Evolutionary conservation across 2,113 vertebrate genomes (phyloP), one percentile per base, ranked within the genome.

Genomic region (Cnemophilus loriae): DNA sequence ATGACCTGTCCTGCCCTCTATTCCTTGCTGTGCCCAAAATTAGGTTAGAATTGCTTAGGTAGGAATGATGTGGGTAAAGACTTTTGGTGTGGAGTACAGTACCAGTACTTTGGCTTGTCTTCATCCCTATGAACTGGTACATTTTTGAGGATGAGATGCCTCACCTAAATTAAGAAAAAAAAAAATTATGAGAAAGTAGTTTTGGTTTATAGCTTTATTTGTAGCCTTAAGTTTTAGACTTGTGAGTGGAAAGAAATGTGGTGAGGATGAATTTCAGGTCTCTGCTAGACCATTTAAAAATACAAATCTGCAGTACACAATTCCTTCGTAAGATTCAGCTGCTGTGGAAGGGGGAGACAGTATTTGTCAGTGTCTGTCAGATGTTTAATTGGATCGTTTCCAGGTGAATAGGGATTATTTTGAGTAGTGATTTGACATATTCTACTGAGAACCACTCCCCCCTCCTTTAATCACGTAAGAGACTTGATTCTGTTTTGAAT

Each of bases 331-430:
- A 61, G n/a, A 24, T 65, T 93, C 65, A 73, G 77, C 67, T 79
- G 78, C 65, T 69, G 26, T 46, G 47, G 32, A 87, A 53, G 30
- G 17, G 20, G 14, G 28, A 14, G 10, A 30, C 42, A 77, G 50
- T 6, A 26, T 69, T 41, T 47, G 37, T 74, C 77, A 87, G 35
- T 67, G 39, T 69, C 74, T 94, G 53, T 70, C 81, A 94, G 56
- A 59, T 68, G 71, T 70, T 95, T 95, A 96, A 94, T 50, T 91
- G 78, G 68, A 61, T 93, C 83, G 93, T 89, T 93, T 78, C 56
- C 3, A 20, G 49, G 79, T 93, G 42, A 95, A 74, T 10, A 78
- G 37, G 56, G 63, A 65, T 57, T 80, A 77, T 95, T 96, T 61
- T 94, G 41, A 89, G 67, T 19, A 87, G 73, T 33, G 46, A 90